Percentiles rank a stretch among this genome's conserved stretches.
Evolutionary conservation across 2,888 invertebrate genomes (phyloP).

Genomic region (Axea sp.): DNA sequence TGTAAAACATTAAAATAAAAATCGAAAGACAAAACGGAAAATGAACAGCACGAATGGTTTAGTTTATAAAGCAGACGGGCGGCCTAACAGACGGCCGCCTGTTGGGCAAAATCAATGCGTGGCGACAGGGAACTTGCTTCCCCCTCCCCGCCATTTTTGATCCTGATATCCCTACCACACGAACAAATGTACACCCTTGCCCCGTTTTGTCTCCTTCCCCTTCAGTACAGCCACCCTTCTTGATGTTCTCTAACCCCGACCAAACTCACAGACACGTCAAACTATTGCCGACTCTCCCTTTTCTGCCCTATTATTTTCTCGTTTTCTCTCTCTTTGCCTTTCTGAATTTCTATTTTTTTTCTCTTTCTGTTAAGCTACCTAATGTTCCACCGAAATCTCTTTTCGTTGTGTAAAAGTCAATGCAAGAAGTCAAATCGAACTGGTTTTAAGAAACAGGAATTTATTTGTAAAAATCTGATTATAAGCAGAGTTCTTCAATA

Average conservation of each 20-base stretch:
- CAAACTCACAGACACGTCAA: slow-evolving; percentile 42
- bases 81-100: slow-evolving; percentile 75
- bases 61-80: slow-evolving; percentile 68
- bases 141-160: slow-evolving; percentile 62
- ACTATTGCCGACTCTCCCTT: slow-evolving; percentile 22
- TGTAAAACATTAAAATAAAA: slow-evolving; percentile 2
- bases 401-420: slow-evolving; percentile 31
- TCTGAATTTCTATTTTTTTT: slow-evolving; percentile 2
- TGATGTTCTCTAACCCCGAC: slow-evolving; percentile 53
- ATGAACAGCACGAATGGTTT: slow-evolving; percentile 65
- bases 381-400: background rate
- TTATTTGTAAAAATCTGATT: too few species aligned
- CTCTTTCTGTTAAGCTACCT: background rate
- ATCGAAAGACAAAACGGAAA: slow-evolving; percentile 41
- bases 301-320: slow-evolving; percentile 48
- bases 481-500: too few species aligned
- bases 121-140: slow-evolving; percentile 73
- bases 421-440: slow-evolving; percentile 51
- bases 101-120: slow-evolving; percentile 78
- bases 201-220: slow-evolving; percentile 36
- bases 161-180: slow-evolving; percentile 59
- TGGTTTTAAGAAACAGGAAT: too few species aligned
- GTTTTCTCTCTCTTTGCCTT: slow-evolving; percentile 10
- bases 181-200: slow-evolving; percentile 30
- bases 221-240: slow-evolving; percentile 50